Percentiles rank a stretch among this genome's conserved stretches.
phyloP scores from a whole-genome alignment of 2,113 vertebrate genomes.

The Pelecanoides urinatrix region DNA sequence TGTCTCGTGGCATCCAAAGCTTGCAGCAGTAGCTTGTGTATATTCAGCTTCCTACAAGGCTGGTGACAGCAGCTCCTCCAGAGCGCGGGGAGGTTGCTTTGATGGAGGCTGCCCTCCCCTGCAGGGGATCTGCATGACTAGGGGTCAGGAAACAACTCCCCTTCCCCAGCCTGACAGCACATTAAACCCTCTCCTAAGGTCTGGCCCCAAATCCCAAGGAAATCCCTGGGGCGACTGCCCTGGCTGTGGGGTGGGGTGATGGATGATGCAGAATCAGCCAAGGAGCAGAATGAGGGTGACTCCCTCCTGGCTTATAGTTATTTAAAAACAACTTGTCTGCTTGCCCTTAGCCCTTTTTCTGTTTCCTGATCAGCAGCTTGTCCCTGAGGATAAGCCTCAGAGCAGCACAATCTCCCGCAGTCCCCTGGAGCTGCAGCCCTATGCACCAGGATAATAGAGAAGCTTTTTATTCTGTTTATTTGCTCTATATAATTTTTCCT shows the following conservation, averaged over 20 bases:
- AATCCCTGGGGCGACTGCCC: not conserved
- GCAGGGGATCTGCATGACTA: not conserved
- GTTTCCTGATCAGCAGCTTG: not conserved
- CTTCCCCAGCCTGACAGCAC: not conserved
- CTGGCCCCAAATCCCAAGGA: not conserved
- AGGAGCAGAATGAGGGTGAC: not conserved
- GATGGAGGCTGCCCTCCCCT: not conserved
- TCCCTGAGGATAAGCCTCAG: conserved; percentile 21
- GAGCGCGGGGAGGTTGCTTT: rapidly evolving
- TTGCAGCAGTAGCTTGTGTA: not conserved
- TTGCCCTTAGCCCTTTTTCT: not conserved
- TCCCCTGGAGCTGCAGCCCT: conserved; percentile 37
- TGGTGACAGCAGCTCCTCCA: not conserved
- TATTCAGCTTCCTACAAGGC: not conserved
- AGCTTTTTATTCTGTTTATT: conserved; percentile 46
- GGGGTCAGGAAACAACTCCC: not conserved
- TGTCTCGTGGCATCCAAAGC: not conserved
- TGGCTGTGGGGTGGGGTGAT: not conserved
- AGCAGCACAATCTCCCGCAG: conserved; percentile 38
- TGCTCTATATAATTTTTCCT: conserved; percentile 43
- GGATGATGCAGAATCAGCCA: not conserved
- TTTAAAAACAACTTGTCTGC: not conserved
- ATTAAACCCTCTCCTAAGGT: not conserved
- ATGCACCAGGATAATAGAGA: conserved; percentile 6
- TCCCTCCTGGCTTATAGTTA: not conserved